These are phyloP conservation scores for Hirtodrosophila duncani DNA, from an alignment of 2,888 invertebrate species.

Conservation along the genomic window DNA sequence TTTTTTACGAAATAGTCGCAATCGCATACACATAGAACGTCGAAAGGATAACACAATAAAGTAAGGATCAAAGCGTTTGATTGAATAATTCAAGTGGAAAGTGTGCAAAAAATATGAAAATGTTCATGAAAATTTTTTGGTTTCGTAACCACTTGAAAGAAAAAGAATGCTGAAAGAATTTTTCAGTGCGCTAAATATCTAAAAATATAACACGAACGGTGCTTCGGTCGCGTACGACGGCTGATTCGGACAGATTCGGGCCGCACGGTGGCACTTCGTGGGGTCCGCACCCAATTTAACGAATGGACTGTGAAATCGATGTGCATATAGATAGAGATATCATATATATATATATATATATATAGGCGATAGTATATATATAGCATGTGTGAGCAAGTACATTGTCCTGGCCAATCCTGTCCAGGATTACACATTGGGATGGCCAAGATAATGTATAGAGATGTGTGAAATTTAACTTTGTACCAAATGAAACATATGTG, in stretches of 20 bases:
- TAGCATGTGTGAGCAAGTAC: conserved; percentile 18
- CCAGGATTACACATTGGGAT: conserved; percentile 40
- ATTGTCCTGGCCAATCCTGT: conserved; percentile 49
- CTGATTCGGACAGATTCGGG: conserved; percentile 35
- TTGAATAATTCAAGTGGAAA: conserved; percentile 18
- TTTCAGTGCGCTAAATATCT: conserved; percentile 77
- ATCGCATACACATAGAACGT: conserved; percentile 45
- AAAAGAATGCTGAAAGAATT: conserved; percentile 62
- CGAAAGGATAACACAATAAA: conserved; percentile 67
- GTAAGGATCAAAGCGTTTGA: conserved; percentile 42
- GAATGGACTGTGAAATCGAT: conserved; percentile 67
- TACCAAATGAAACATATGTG: not conserved
- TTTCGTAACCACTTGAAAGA: conserved; percentile 73
- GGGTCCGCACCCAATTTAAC: conserved; percentile 69
- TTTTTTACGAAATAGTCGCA: conserved; percentile 45
- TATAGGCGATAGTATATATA: conserved; percentile 30
- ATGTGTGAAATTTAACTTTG: conserved; percentile 7
- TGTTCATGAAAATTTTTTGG: conserved; percentile 53
- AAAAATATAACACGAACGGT: conserved; percentile 68
- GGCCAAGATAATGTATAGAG: conserved; percentile 29
- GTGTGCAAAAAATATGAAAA: conserved; percentile 23
- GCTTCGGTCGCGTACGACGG: conserved; percentile 45
- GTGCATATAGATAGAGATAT: conserved; percentile 39
- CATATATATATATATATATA: conserved; percentile 33
- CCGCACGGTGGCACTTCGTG: conserved; percentile 38